Conservation (phyloP, 1,140 invertebrate genomes). For the Melipona quadrifasciata region DNA sequence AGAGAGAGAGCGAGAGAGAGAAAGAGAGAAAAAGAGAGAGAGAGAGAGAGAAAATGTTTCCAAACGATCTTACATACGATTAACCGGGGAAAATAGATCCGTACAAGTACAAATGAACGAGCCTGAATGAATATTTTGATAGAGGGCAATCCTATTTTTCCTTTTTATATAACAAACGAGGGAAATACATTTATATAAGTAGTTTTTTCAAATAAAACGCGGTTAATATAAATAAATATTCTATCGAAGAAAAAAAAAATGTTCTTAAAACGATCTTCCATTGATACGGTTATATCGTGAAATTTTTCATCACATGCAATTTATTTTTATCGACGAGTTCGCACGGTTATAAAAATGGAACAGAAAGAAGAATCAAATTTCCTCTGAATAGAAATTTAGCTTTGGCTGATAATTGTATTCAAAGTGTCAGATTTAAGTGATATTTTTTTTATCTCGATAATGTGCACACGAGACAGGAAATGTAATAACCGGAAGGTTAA, state of each 20-base stretch:
- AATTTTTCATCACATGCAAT: not conserved
- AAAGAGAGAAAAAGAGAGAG: too few species aligned
- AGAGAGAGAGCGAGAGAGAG: not conserved
- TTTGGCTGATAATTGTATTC: not conserved
- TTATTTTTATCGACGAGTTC: not conserved
- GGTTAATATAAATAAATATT: not conserved
- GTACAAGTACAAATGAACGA: conserved; percentile 19
- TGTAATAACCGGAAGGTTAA: not conserved
- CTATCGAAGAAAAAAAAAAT: not conserved
- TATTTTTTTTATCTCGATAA: conserved; percentile 2
- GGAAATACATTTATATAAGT: not conserved
- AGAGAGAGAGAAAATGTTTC: not conserved
- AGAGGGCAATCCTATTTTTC: conserved; percentile 2
- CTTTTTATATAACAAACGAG: not conserved
- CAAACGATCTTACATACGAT: not conserved
- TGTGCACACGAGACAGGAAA: not conserved
- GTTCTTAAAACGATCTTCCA: not conserved
- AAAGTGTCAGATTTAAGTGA: conserved; percentile 5
- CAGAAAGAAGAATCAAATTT: not conserved
- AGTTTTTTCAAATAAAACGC: not conserved
- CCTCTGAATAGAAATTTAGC: not conserved
- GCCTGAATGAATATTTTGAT: conserved; percentile 16
- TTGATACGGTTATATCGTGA: not conserved
- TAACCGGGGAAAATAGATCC: conserved; percentile 17
- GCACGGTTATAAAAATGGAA: not conserved